Percentiles rank a stretch among this genome's conserved stretches.
phyloP scores from a whole-genome alignment of 2,113 vertebrate species.

The Mesembrinibis cayennensis region DNA sequence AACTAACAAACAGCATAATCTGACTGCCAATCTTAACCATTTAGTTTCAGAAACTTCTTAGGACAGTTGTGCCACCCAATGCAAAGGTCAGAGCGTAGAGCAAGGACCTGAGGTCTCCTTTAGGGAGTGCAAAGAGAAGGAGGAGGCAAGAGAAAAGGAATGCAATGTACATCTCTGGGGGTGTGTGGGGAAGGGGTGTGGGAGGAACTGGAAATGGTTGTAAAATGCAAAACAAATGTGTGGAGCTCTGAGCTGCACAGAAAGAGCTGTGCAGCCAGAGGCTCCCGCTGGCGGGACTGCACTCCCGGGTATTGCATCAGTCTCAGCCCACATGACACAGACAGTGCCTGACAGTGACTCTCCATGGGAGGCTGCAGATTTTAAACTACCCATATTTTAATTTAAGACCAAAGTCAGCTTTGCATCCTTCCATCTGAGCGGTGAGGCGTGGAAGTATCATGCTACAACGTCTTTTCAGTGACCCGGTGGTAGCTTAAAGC shows the following conservation, averaged over 20 bases:
- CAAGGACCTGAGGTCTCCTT: background rate
- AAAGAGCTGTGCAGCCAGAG: background rate
- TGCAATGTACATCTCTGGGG: too few species aligned
- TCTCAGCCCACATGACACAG: background rate
- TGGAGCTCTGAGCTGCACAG: background rate
- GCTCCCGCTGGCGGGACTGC: rapidly evolving
- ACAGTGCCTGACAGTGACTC: rapidly evolving
- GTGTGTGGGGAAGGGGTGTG: background rate
- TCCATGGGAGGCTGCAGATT: background rate
- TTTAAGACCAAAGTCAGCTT: background rate
- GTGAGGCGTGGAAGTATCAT: rapidly evolving
- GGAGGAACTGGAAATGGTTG: background rate
- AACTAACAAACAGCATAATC: background rate
- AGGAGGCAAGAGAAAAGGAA: background rate
- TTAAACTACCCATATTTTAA: background rate
- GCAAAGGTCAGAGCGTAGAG: too few species aligned
- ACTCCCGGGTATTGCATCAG: rapidly evolving
- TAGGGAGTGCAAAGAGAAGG: background rate
- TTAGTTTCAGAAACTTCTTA: background rate
- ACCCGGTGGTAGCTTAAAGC: background rate
- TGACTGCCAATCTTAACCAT: rapidly evolving
- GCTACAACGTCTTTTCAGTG: background rate
- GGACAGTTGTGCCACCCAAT: background rate
- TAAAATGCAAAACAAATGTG: background rate
- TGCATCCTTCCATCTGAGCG: background rate